Base-by-base conservation (phyloP, 2,113 vertebrate genomes). In the Pseudorasbora parva region DNA sequence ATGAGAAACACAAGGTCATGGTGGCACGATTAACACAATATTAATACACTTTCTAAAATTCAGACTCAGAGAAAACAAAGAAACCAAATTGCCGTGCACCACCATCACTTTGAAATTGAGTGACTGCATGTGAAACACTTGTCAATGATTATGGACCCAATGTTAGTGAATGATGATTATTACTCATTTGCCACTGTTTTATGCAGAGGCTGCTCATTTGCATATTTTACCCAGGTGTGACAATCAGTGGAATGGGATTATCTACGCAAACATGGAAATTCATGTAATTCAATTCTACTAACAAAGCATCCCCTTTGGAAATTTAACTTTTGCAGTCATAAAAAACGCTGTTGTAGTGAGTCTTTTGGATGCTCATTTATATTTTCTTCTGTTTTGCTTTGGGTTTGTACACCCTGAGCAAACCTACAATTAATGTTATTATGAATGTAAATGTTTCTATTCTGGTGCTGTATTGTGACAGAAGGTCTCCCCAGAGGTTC, bases 141-240 rank as follows among this genome's bases (percentile, higher is more conserved):
- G 84, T 85, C 81, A 88, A 88, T 88, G 86, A 88, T 88, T 88
- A 88, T 78, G 64, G 64, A 77, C 81, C 81, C 77, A 57, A 81
- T 86, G 85, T 85, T 82, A 71, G 77, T 77, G 84, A 69, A 85
- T 85, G 76, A 85, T 85, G 84, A 83, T 83, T 82, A 86, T 88
- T 85, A 88, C 84, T 88, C 84, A 86, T 85, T 86, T 83, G 84
- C 81, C 62, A 72, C 27, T 83, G 74, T 80, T 72, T 81, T 72
- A 81, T 77, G 86, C 56, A 2, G 56, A 85, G 62, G 60, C 81
- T 77, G 81, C 81, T 57, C 84, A 85, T 86, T 88, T 86, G 86
- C 84, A 88, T 88, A 86, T 86, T 88, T 81, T 88, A 88, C 86
- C 84, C 86, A 86, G 86, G 86, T 88, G 86, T 85, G 81, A 85